These are phyloP conservation scores for Megatriorchis doriae DNA, from an alignment of 2,113 vertebrate species.

Conservation along the genomic window DNA sequence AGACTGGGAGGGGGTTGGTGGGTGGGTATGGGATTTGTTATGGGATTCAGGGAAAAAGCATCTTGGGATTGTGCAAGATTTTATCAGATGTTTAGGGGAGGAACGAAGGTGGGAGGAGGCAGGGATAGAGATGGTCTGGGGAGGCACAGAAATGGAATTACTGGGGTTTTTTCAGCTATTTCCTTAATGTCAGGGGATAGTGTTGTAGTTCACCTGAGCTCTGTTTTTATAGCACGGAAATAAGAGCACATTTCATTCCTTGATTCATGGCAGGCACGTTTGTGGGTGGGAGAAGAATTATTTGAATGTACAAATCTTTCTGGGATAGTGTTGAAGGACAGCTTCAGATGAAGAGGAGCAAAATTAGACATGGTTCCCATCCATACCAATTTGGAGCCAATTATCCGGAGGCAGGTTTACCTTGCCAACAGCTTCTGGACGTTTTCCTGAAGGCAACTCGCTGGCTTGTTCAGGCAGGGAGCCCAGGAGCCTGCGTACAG, in stretches of 20 bases:
- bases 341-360: background rate
- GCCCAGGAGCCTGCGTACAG: background rate
- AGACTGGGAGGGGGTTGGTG: no score
- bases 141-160: background rate
- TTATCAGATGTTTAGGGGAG: background rate
- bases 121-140: background rate
- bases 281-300: background rate
- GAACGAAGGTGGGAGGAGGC: background rate
- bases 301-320: background rate
- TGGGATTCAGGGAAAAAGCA: background rate
- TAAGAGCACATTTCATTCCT: background rate
- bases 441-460: background rate
- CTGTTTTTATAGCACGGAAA: background rate
- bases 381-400: background rate
- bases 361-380: background rate
- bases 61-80: background rate
- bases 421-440: background rate
- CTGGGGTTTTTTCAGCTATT: fast-evolving
- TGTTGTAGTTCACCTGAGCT: background rate
- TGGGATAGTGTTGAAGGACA: background rate
- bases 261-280: background rate
- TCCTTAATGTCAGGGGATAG: background rate
- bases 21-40: background rate
- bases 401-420: background rate
- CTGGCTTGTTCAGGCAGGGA: background rate